Base-by-base conservation (phyloP, 2,797 vertebrate genomes). In the Gadopsis bispinosus region DNA sequence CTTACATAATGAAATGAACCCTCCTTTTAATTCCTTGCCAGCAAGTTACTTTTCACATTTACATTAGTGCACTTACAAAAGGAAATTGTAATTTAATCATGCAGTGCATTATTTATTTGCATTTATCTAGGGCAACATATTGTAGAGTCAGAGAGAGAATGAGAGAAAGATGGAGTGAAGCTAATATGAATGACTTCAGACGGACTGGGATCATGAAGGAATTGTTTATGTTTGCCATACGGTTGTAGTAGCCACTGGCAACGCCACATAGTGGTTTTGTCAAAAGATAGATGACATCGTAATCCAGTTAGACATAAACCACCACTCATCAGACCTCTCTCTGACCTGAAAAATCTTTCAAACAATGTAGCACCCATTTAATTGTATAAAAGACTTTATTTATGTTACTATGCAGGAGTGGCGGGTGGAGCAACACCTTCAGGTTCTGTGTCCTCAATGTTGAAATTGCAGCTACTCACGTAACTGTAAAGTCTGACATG, bases 41-140 rank as follows among this genome's bases (percentile, higher is more conserved):
- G 82, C 58, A 70, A 87, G 69, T 86, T 83, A 76, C 84, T 85
- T 86, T 89, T 82, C 78, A 11, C 76, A 87, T 90, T 88, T 80
- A 80, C 83, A 85, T 90, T 56, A 79, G 62, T 68, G 61, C 77
- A 87, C 89, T 84, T 87, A 93, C 83, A 91, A 89, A 89, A 84
- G 84, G 65, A 88, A 87, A 92, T 81, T 84, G 83, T 90, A 88
- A 92, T 90, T 91, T 79, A 90, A 92, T 91, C 72, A 86, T 50
- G 20, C 79, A 43, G 8, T 89, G 70, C 75, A 87, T 92, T 90
- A 92, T 92, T 90, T 88, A 89, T 85, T 86, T 89, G 77, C 62
- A 80, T 85, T 81, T 93, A 89, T 89, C 83, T 88, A 62, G 73
- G 89, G 83, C 88, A 86, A 86, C 69, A 83, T 86, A 87, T 80